Evolutionary conservation across 1,140 invertebrate species (phyloP), one percentile per base, ranked within the genome.

Genomic region (Doryteuthis pealeii): DNA sequence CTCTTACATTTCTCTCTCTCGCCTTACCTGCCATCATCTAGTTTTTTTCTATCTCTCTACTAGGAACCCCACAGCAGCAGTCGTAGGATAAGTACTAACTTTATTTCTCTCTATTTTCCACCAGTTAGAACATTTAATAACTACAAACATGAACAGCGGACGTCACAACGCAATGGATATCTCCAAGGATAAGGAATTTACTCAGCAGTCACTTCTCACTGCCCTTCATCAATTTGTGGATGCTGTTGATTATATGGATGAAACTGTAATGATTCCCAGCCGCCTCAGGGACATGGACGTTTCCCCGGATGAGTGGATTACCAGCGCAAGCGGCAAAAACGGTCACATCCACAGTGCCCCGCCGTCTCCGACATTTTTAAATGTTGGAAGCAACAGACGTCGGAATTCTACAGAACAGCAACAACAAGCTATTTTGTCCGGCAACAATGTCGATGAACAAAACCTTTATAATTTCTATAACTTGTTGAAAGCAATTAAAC

Each of bases 211-310:
- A 10, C 65, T 84, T 12, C 40, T 82, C 49, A 74, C 77, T n/a
- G 80, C 79, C 30, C 72, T 84, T 28, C 81, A 80, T 67, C 78
- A 78, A 54, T 84, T 82, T 69, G 82, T 82, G 0, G 69, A 77
- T 28, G 82, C 82, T 6, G 82, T 84, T 5, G 76, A 84, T 43
- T 54, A 72, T 12, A 84, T 84, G 82, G 81, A 84, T 58, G 79
- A 80, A 67, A 81, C 80, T 2, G 82, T 84, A 1, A 84, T 84
- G 82, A 81, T 84, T 69, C 82, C 82, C 12, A 81, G 81, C 67
- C 78, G 79, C 1, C 73, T 84, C 1, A 72, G 79, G 76, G 82
- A 84, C 67, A 79, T 84, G 75, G 79, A 80, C 26, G 72, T 81
- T n/a, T 31, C 35, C 35, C 10, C 35, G 10, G 22, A n/a, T 14